phyloP scores from a whole-genome alignment of 2,888 invertebrate genomes.

The Oligia latruncula region DNA sequence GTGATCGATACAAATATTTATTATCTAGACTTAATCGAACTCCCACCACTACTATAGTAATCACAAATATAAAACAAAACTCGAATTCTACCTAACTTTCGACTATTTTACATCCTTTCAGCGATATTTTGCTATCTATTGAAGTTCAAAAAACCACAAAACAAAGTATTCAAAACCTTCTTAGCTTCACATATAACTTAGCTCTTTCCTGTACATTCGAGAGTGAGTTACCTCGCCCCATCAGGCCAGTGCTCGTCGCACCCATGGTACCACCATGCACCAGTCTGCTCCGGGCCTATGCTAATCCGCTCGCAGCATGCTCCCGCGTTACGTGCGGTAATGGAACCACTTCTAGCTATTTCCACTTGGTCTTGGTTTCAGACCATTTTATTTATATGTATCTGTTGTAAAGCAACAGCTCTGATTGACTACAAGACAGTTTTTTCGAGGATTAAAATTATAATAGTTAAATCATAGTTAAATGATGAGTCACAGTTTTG shows the following conservation, averaged over 20 bases:
- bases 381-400: constrained; percentile 71
- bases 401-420: constrained; percentile 30
- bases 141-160: not conserved
- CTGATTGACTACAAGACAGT: constrained; percentile 25
- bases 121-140: not conserved
- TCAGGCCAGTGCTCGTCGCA: not conserved
- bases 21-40: constrained; percentile 66
- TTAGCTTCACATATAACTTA: not conserved
- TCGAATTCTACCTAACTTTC: not conserved
- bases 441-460: constrained; percentile 14
- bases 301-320: constrained; percentile 75
- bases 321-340: constrained; percentile 85
- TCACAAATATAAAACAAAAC: not conserved
- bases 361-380: constrained; percentile 79
- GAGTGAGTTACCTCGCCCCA: not conserved
- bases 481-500: not conserved
- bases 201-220: not conserved
- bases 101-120: not conserved
- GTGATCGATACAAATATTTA: constrained; percentile 75
- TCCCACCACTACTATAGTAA: constrained; percentile 62
- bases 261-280: constrained; percentile 48
- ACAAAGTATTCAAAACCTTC: not conserved
- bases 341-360: constrained; percentile 83
- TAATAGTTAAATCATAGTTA: not conserved
- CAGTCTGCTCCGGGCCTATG: constrained; percentile 72